A percentile compares a stretch with the other conserved stretches of the same genome.
Conservation (phyloP, 1,140 invertebrate genomes). For the Helicoverpa armigera region DNA sequence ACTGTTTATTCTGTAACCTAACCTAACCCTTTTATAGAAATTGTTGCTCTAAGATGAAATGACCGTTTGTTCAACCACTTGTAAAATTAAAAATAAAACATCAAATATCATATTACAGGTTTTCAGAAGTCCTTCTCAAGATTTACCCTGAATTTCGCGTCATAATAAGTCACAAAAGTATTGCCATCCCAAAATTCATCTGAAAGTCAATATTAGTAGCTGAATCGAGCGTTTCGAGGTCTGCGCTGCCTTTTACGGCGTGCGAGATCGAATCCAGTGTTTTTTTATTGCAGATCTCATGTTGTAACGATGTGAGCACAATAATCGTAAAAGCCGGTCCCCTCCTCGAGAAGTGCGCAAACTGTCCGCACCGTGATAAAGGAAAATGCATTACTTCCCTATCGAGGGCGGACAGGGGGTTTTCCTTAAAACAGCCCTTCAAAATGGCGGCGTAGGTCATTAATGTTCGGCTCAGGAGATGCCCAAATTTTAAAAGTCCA, state of each 20-base stretch:
- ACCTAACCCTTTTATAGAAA: constrained; percentile 62
- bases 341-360: constrained; percentile 77
- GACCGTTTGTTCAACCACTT: constrained; percentile 31
- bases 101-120: too few species aligned
- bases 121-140: too few species aligned
- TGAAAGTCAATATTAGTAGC: constrained; percentile 14
- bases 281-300: constrained; percentile 75
- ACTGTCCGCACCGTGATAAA: constrained; percentile 82
- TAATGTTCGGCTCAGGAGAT: constrained; percentile 73
- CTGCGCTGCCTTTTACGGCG: constrained; percentile 54
- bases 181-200: constrained; percentile 18
- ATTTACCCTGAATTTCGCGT: neutral
- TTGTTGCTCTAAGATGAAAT: constrained; percentile 43
- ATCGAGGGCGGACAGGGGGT: constrained; percentile 68
- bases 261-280: constrained; percentile 58
- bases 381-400: constrained; percentile 85
- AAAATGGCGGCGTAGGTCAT: constrained; percentile 78
- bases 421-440: constrained; percentile 78
- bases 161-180: neutral
- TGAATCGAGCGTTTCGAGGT: constrained; percentile 10
- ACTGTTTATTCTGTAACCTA: constrained; percentile 63
- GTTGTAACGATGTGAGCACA: constrained; percentile 71
- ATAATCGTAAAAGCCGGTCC: constrained; percentile 83
- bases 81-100: too few species aligned
- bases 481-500: constrained; percentile 81